Conservation (phyloP, 2,797 vertebrate genomes). For the Enteromius paludinosus region DNA sequence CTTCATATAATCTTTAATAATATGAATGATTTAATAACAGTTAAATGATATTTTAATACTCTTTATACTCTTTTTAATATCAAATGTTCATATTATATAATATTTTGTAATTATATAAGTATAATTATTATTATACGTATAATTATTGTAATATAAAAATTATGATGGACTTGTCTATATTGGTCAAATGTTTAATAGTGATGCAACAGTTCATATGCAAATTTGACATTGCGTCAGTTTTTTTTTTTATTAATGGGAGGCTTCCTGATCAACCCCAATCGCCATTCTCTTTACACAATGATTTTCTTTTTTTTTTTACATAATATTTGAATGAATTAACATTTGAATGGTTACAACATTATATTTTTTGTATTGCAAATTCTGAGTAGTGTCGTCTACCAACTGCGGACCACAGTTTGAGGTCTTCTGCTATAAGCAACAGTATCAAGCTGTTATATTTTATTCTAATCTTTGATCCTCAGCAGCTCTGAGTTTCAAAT, state of each 20-base stretch:
- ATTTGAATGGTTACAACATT: not conserved
- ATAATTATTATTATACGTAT: not conserved
- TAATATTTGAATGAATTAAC: not conserved
- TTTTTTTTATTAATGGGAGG: not conserved
- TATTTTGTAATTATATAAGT: too few relatives aligned
- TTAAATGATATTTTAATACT: not conserved
- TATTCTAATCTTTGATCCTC: conserved; percentile 58
- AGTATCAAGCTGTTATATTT: conserved; percentile 11
- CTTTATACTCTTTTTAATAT: not conserved
- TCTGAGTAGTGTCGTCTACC: not conserved
- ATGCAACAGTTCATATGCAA: not conserved
- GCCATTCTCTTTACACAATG: not conserved
- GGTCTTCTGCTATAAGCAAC: conserved; percentile 7
- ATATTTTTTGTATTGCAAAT: not conserved
- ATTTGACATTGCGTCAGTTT: not conserved
- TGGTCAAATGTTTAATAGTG: not conserved
- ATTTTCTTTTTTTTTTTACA: not conserved
- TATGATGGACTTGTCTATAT: too few relatives aligned
- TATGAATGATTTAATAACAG: not conserved
- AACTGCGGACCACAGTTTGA: conserved; percentile 17
- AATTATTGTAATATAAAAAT: not conserved
- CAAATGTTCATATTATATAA: not conserved
- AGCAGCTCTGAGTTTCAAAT: conserved; percentile 37
- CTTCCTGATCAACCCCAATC: not conserved
- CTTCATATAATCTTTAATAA: not conserved